A percentile compares a stretch with the other conserved stretches of the same genome.
Conservation (phyloP, 2,888 invertebrate genomes). For the Dolomedes plantarius region DNA sequence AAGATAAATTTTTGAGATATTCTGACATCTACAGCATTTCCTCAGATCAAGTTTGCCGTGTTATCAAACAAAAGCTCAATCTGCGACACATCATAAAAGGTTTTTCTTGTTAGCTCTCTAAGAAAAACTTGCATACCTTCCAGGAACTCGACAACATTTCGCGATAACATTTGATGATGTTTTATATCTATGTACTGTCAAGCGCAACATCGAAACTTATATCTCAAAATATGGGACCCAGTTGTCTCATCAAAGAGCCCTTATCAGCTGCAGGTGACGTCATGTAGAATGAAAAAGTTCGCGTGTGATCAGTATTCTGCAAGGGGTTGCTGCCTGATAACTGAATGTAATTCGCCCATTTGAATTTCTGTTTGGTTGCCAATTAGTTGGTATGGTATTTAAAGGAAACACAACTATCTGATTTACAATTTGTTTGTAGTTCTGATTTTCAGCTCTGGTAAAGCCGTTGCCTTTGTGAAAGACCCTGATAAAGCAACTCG, state of each 20-base stretch:
- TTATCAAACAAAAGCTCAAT: background rate
- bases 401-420: background rate
- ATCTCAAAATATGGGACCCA: background rate
- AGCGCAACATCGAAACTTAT: background rate
- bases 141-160: background rate
- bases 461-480: background rate
- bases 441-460: background rate
- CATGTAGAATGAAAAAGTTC: background rate
- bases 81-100: background rate
- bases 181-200: background rate
- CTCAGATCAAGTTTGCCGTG: background rate
- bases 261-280: background rate
- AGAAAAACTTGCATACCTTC: background rate
- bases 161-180: slow-evolving; percentile 1
- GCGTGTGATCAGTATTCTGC: background rate
- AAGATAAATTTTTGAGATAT: background rate
- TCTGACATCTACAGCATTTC: background rate
- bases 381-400: background rate
- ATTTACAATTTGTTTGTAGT: background rate
- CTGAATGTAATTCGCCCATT: background rate
- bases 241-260: background rate
- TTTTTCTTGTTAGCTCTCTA: background rate
- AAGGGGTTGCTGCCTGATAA: background rate
- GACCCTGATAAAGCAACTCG: background rate
- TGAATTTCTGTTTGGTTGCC: background rate